Conservation (phyloP, 2,797 vertebrate genomes). For the Scarus forsteni region DNA sequence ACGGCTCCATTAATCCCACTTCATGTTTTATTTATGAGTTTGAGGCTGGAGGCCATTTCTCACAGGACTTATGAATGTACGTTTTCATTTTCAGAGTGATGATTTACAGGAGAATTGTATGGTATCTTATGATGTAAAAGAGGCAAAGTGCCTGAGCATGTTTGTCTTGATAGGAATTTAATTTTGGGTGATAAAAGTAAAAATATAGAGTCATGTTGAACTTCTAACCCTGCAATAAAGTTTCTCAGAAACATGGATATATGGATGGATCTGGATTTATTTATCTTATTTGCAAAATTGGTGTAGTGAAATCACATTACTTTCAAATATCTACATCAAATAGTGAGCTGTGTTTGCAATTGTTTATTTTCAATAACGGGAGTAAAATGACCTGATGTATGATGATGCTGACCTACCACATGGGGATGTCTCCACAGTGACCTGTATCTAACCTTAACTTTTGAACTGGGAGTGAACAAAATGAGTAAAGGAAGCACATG, state of each 20-base stretch:
- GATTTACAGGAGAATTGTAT: not conserved
- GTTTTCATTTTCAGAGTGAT: not conserved
- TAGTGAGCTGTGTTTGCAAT: not conserved
- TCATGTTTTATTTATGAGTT: constrained; percentile 13
- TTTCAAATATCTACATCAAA: not conserved
- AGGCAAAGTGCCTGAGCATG: not conserved
- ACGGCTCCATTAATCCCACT: constrained; percentile 4
- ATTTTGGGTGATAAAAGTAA: too few relatives aligned
- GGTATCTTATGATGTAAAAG: not conserved
- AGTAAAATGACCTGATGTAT: constrained; percentile 9
- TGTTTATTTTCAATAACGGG: too few relatives aligned
- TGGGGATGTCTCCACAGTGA: not conserved
- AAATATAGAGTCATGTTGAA: too few relatives aligned
- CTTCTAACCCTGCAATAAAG: too few relatives aligned
- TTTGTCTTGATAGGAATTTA: too few relatives aligned
- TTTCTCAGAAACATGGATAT: too few relatives aligned
- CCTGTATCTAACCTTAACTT: constrained; percentile 11
- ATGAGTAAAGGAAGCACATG: not conserved
- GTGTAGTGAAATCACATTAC: too few relatives aligned
- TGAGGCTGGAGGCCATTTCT: not conserved
- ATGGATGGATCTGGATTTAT: too few relatives aligned
- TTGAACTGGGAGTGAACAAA: constrained; percentile 3
- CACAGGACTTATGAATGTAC: not conserved
- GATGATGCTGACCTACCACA: constrained; percentile 4
- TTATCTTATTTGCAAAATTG: too few relatives aligned